These are phyloP conservation scores for Macropis europaea DNA, from an alignment of 2,888 invertebrate species.

Conservation along the genomic window DNA sequence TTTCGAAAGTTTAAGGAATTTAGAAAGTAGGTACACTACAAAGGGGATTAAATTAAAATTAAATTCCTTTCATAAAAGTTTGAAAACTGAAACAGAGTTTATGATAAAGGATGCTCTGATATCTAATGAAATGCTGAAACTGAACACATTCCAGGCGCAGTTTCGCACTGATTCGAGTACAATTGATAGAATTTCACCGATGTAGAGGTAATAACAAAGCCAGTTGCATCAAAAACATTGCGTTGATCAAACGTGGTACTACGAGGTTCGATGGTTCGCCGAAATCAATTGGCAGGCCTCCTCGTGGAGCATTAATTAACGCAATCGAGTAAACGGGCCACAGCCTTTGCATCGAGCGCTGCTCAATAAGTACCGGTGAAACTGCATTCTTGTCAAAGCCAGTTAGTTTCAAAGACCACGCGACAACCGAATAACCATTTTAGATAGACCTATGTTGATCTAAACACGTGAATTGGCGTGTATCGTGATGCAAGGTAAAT, in stretches of 20 bases:
- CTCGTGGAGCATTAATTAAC: constrained; percentile 46
- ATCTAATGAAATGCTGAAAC: too few relatives aligned
- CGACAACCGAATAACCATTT: too few relatives aligned
- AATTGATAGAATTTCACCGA: not conserved
- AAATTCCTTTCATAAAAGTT: too few relatives aligned
- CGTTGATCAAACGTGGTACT: constrained; percentile 56
- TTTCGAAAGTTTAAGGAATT: too few relatives aligned
- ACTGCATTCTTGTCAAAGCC: not conserved
- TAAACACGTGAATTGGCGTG: too few relatives aligned
- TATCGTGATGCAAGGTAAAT: too few relatives aligned
- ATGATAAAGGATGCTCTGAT: too few relatives aligned
- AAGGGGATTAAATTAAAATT: too few relatives aligned
- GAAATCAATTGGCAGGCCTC: constrained; percentile 47
- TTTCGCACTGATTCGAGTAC: constrained; percentile 30
- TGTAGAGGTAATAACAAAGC: constrained; percentile 39
- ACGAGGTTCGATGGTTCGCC: constrained; percentile 51
- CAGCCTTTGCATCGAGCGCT: constrained; percentile 8
- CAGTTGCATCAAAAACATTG: constrained; percentile 35
- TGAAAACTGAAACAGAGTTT: too few relatives aligned
- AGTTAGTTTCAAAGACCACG: not conserved
- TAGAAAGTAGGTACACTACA: too few relatives aligned
- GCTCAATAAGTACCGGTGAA: constrained; percentile 3
- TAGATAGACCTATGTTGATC: too few relatives aligned
- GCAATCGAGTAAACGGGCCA: constrained; percentile 31
- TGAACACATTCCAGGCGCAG: too few relatives aligned